Percentiles rank a stretch among this genome's conserved stretches.
phyloP scores from a whole-genome alignment of 2,113 vertebrate species.

The Excalfactoria chinensis region DNA sequence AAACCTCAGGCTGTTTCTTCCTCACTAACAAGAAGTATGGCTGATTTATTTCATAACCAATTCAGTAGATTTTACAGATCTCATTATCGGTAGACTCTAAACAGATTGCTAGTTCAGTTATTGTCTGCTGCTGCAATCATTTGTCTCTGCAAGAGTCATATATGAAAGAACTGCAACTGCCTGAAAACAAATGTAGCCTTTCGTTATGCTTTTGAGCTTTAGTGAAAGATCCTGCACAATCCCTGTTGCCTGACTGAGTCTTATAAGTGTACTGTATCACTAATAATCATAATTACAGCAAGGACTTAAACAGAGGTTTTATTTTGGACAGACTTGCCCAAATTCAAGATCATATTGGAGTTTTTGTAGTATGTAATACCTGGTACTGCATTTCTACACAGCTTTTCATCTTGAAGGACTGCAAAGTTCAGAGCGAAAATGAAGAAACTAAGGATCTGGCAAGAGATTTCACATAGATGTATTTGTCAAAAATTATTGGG shows the following conservation, averaged over 20 bases:
- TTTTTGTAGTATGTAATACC: background rate
- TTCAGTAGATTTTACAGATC: background rate
- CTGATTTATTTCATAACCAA: background rate
- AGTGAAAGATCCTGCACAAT: background rate
- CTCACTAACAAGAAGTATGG: background rate
- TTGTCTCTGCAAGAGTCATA: background rate
- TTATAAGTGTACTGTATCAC: background rate
- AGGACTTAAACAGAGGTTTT: background rate
- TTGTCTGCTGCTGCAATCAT: background rate
- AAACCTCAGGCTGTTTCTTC: background rate
- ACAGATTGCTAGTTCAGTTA: conserved; percentile 11
- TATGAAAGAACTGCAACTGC: background rate
- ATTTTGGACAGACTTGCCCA: background rate
- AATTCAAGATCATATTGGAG: background rate
- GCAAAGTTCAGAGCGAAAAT: background rate
- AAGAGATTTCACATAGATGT: background rate
- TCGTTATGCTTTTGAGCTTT: background rate
- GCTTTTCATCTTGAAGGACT: background rate
- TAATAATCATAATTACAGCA: background rate
- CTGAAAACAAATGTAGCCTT: background rate
- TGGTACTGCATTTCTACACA: background rate
- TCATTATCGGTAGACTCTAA: background rate
- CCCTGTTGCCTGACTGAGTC: background rate
- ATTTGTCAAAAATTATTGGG: background rate
- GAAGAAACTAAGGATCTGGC: background rate